These are phyloP conservation scores for Zaprionus nigranus DNA, from an alignment of 1,140 invertebrate species.

Conservation along the genomic window DNA sequence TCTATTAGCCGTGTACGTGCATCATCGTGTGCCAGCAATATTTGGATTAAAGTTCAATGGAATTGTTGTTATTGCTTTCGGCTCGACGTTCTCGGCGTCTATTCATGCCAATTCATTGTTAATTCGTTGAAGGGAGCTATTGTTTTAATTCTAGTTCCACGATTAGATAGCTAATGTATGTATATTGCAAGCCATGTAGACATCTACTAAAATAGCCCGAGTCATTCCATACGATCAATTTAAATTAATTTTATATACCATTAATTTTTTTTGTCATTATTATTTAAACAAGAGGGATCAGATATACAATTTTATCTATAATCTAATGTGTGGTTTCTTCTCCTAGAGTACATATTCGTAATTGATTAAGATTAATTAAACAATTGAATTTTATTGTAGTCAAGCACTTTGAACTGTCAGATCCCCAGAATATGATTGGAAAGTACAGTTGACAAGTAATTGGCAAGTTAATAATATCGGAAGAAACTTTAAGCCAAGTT, in stretches of 20 bases:
- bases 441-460: neutral
- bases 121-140: neutral
- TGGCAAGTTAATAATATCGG: neutral
- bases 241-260: neutral
- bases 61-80: neutral
- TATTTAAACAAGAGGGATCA: no score
- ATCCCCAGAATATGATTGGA: neutral
- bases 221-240: neutral
- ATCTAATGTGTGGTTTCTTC: no score
- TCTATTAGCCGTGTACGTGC: neutral
- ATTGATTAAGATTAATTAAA: neutral
- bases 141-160: neutral
- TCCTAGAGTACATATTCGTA: no score
- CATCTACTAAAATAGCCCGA: neutral
- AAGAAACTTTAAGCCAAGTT: no score
- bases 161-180: no score
- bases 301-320: no score
- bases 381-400: neutral
- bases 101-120: neutral
- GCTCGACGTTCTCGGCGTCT: neutral
- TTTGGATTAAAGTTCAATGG: neutral
- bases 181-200: no score
- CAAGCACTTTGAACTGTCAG: neutral
- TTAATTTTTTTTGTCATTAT: no score
- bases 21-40: neutral